phyloP scores from a whole-genome alignment of 2,113 vertebrate species.

The Neodontobutis hainanensis region DNA sequence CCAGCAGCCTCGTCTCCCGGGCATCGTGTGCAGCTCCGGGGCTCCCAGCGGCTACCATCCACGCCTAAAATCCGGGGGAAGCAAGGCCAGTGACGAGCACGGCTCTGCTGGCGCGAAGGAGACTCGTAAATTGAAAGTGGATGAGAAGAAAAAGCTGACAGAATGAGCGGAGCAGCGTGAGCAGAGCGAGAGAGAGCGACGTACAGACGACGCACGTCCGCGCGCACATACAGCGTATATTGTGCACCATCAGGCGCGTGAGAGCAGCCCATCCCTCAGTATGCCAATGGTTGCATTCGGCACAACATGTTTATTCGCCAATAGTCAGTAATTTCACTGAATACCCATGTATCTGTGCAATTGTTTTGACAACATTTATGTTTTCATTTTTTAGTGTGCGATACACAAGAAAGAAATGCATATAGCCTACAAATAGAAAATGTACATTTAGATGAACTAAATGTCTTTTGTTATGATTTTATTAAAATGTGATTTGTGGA shows the following conservation, averaged over 20 bases:
- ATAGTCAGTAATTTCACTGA: too few relatives aligned
- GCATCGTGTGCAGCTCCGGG: slow-evolving; percentile 5
- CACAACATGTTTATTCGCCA: too few relatives aligned
- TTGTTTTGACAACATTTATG: too few relatives aligned
- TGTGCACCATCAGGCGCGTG: neutral
- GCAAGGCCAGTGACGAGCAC: neutral
- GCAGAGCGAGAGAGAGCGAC: neutral
- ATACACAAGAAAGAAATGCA: too few relatives aligned
- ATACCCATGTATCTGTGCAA: too few relatives aligned
- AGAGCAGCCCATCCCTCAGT: neutral
- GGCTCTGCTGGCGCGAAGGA: neutral
- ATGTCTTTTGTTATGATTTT: too few relatives aligned
- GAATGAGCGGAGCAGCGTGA: neutral
- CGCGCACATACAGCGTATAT: neutral
- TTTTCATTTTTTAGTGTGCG: too few relatives aligned
- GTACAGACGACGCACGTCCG: neutral
- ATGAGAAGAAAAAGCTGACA: neutral
- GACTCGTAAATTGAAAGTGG: neutral
- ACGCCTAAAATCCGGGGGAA: neutral
- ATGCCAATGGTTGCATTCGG: neutral
- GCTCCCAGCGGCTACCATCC: neutral
- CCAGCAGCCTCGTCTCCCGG: slow-evolving; percentile 9
- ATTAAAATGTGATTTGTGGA: too few relatives aligned
- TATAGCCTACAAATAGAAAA: too few relatives aligned
- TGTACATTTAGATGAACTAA: too few relatives aligned